Evolutionary conservation across 2,113 vertebrate genomes (phyloP).

Genomic region (Gobius niger): DNA sequence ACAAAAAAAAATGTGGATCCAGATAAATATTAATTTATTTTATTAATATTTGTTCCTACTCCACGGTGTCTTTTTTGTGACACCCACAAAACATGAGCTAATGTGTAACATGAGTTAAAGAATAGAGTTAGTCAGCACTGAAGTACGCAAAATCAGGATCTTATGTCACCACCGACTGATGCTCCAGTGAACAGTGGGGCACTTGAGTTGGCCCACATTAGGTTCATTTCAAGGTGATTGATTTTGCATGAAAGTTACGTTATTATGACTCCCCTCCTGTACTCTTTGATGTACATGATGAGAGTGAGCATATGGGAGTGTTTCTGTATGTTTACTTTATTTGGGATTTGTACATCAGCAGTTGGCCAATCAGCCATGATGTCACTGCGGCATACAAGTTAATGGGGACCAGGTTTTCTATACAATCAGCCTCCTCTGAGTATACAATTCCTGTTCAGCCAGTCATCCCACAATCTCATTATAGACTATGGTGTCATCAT

Average conservation of each 20-base stretch:
- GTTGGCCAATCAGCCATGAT: neutral
- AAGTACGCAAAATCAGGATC: constrained; percentile 8
- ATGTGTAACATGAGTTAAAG: constrained; percentile 21
- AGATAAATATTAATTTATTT: too few species aligned
- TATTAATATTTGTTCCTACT: too few species aligned
- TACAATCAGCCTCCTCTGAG: neutral
- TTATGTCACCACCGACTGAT: constrained; percentile 21
- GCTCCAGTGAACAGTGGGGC: constrained; percentile 12
- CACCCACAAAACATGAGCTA: neutral
- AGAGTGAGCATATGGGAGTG: constrained; percentile 31
- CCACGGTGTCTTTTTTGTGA: neutral
- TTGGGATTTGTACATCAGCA: constrained; percentile 2
- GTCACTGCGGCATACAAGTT: constrained; percentile 2
- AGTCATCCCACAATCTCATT: neutral
- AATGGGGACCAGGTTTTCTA: neutral
- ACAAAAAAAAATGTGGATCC: too few species aligned
- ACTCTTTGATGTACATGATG: too few species aligned
- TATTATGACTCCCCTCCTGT: constrained; percentile 3
- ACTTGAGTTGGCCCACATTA: constrained; percentile 26
- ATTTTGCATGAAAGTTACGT: constrained; percentile 40
- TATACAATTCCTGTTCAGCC: constrained; percentile 7
- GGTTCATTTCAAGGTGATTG: constrained; percentile 35
- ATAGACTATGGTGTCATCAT: constrained; percentile 1
- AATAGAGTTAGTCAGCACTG: constrained; percentile 8
- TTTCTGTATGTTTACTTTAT: constrained; percentile 9